These are phyloP conservation scores for Cyrtodaria siliqua DNA, from an alignment of 2,888 invertebrate genomes.

Conservation along the genomic window DNA sequence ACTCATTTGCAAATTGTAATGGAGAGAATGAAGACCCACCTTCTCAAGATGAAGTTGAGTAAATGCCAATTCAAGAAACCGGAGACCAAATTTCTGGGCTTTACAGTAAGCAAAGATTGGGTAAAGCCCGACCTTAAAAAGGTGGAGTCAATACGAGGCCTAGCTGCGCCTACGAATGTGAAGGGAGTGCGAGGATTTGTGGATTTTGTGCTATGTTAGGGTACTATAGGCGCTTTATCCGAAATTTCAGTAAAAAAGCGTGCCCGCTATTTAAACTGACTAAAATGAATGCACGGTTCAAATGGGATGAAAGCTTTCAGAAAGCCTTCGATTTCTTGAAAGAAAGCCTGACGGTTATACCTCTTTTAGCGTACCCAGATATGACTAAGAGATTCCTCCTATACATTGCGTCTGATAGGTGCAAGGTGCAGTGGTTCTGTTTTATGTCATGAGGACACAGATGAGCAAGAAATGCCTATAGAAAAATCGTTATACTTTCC, in stretches of 20 bases:
- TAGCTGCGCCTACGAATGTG: constrained; percentile 2
- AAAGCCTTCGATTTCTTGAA: constrained; percentile 10
- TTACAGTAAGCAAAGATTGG: neutral
- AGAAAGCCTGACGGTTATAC: constrained; percentile 5
- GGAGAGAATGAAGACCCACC: constrained; percentile 1
- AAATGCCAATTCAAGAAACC: constrained; percentile 5
- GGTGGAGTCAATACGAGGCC: neutral
- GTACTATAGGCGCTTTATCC: constrained; percentile 9
- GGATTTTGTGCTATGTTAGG: neutral
- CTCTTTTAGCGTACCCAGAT: constrained; percentile 7
- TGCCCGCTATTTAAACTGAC: constrained; percentile 12
- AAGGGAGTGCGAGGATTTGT: constrained; percentile 8
- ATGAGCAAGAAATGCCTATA: neutral
- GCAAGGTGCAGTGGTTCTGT: too few relatives aligned
- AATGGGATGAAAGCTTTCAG: constrained; percentile 5
- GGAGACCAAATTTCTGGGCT: constrained; percentile 5
- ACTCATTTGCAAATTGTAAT: constrained; percentile 5
- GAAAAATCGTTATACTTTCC: too few relatives aligned
- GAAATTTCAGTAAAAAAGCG: constrained; percentile 8
- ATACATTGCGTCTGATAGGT: neutral
- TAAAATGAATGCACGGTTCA: constrained; percentile 3
- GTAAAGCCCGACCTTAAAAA: constrained; percentile 8
- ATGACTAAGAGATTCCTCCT: neutral
- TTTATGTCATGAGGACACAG: neutral
- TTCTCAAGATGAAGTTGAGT: constrained; percentile 11